Conservation (phyloP, 1,140 invertebrate species). For the Eumeta japonica region DNA sequence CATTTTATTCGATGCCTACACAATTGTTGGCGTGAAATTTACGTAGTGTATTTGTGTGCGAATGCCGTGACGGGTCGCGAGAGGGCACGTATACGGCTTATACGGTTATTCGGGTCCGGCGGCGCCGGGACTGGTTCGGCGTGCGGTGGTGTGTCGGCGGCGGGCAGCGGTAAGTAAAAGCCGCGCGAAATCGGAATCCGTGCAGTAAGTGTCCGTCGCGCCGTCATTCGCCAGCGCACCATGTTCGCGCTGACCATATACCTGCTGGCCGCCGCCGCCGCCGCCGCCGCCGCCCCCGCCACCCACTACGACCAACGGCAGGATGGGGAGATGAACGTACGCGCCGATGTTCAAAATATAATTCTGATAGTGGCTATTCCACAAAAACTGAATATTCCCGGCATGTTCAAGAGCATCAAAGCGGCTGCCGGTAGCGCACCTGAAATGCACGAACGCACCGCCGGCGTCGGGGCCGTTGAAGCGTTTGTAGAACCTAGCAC, state of each 20-base stretch:
- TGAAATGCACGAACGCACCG: constrained; percentile 30
- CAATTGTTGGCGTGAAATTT: too few relatives aligned
- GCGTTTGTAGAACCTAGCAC: constrained; percentile 59
- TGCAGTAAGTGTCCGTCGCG: constrained; percentile 27
- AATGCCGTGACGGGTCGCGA: too few relatives aligned
- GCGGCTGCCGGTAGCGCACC: constrained; percentile 12
- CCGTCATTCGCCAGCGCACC: constrained; percentile 23
- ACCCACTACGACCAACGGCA: constrained; percentile 63
- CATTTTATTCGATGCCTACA: too few relatives aligned
- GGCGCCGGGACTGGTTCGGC: too few relatives aligned
- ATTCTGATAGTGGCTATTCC: constrained; percentile 61
- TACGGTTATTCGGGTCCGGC: too few relatives aligned
- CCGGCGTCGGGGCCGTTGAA: constrained; percentile 33
- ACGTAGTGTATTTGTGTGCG: too few relatives aligned
- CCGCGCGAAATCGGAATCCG: constrained; percentile 25
- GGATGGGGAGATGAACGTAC: constrained; percentile 63
- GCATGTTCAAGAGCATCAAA: constrained; percentile 26
- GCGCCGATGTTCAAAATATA: constrained; percentile 65
- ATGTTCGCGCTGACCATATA: constrained; percentile 25
- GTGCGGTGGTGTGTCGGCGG: too few relatives aligned
- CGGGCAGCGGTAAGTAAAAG: too few relatives aligned
- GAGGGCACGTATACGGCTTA: too few relatives aligned
- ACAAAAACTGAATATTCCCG: constrained; percentile 39
- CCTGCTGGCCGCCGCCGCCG: constrained; percentile 14
- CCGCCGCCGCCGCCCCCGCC: constrained; percentile 68